Conservation (phyloP, 1,140 invertebrate genomes). For the Episyrphus balteatus region DNA sequence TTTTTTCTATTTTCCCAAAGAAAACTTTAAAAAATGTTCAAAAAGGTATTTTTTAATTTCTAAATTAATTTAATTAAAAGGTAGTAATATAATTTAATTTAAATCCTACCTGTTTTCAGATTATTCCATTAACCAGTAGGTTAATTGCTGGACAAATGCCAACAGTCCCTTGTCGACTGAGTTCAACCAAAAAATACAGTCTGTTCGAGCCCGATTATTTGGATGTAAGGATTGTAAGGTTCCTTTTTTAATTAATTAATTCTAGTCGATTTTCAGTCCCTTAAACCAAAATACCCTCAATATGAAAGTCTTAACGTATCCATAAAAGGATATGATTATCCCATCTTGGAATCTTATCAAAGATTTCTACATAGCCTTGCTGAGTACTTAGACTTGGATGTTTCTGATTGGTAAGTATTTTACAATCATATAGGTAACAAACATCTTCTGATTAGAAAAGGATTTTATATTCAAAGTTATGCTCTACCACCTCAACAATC, state of each 20-base stretch:
- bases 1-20: not conserved
- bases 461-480: constrained; percentile 46
- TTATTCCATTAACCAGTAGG: no score
- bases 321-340: constrained; percentile 71
- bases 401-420: constrained; percentile 54
- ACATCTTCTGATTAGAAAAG: not conserved
- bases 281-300: constrained; percentile 56
- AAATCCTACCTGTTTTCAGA: no score
- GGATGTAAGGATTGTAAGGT: constrained; percentile 35
- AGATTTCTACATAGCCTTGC: constrained; percentile 62
- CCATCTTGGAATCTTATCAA: constrained; percentile 68
- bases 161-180: not conserved
- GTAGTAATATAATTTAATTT: no score
- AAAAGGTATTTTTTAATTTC: no score
- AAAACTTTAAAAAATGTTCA: no score
- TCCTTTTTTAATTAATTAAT: constrained; percentile 1
- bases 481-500: constrained; percentile 55
- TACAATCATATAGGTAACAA: constrained; percentile 9
- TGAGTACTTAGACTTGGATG: constrained; percentile 59
- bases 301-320: constrained; percentile 65
- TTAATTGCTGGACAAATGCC: constrained; percentile 8
- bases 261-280: constrained; percentile 37
- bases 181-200: constrained; percentile 16
- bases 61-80: no score
- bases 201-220: constrained; percentile 48